A percentile compares a stretch with the other conserved stretches of the same genome.
Evolutionary conservation across 2,888 invertebrate genomes (phyloP).

Genomic region (Abscondita cerata): DNA sequence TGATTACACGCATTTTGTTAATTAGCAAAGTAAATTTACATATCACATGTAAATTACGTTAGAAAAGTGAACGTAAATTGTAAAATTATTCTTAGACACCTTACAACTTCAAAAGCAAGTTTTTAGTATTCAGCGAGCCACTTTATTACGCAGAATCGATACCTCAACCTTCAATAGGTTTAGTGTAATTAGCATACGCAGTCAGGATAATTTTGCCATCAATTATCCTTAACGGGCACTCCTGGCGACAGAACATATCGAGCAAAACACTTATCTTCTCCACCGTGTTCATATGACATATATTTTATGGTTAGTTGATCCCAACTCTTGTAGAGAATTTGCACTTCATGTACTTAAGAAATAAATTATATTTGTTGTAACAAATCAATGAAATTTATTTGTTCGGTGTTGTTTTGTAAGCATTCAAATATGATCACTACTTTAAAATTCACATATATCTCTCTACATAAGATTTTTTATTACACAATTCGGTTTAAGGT

Average conservation of each 20-base stretch:
- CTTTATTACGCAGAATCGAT: conserved; percentile 32
- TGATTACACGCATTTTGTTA: not conserved
- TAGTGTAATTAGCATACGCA: conserved; percentile 45
- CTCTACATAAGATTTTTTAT: conserved; percentile 4
- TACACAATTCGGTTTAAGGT: conserved; percentile 9
- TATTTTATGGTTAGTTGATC: conserved; percentile 48
- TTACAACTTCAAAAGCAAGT: conserved; percentile 18
- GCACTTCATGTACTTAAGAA: conserved; percentile 44
- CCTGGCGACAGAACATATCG: conserved; percentile 51
- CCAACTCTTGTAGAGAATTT: conserved; percentile 44
- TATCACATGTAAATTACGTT: conserved; percentile 7
- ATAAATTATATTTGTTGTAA: conserved; percentile 44
- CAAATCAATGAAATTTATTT: conserved; percentile 27
- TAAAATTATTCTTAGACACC: conserved; percentile 8
- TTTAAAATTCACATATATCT: conserved; percentile 6
- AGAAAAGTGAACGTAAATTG: conserved; percentile 16
- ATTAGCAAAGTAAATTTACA: not conserved
- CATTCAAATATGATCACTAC: not conserved
- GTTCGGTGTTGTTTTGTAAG: conserved; percentile 9
- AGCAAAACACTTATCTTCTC: conserved; percentile 49
- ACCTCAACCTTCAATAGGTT: conserved; percentile 29
- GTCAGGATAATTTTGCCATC: conserved; percentile 49
- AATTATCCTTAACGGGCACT: conserved; percentile 50
- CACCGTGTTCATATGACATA: conserved; percentile 46
- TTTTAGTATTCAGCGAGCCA: conserved; percentile 27